Base-by-base conservation (phyloP, 2,888 invertebrate species). In the Diaphora mendica region DNA sequence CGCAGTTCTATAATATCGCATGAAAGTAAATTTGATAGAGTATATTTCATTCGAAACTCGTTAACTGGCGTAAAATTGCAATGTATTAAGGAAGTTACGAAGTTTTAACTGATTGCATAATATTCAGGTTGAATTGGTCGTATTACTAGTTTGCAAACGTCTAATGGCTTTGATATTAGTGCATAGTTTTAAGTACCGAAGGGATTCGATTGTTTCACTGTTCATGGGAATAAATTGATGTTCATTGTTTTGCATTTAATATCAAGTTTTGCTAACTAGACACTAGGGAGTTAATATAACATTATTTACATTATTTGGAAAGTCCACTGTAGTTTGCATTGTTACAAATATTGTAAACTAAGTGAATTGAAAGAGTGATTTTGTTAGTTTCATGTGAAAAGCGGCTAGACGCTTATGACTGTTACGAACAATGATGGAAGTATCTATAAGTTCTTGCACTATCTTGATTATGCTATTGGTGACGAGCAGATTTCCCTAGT, bases 11-110 rank as follows among this genome's bases (percentile, higher is more conserved):
- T 30, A 70, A 30, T 62, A 70, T 44, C 30, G 62, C 30, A 64
- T 15, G 70, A 30, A 44, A 70, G 44, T 64, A 70, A 42, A 62
- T 30, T 26, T 42, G 30, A 42, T 30, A 20, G 30, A 30, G 30
- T 44, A 17, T 30, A 20, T 15, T 30, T 26, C 23, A 44, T 8
- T 69, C 17, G 23, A 30, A 30, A 30, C 42, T 59, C 44, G 30
- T 69, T 62, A 9, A 62, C 44, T 15, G 2, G 3, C n/a, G 13
- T 55, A 20, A 26, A 26, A 39, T 62, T 30, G 44, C 42, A 30
- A 20, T 70, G 33, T 23, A 70, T 70, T 44, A 44, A 23, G 64
- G 30, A 30, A 68, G 26, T 44, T 68, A 20, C 15, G 67, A 20
- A 26, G 9, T 68, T 30, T 9, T 2, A 48, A 48, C 30, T 48